A percentile compares a stretch with the other conserved stretches of the same genome.
phyloP scores from a whole-genome alignment of 2,888 invertebrate species.

The Morinoia aosen region DNA sequence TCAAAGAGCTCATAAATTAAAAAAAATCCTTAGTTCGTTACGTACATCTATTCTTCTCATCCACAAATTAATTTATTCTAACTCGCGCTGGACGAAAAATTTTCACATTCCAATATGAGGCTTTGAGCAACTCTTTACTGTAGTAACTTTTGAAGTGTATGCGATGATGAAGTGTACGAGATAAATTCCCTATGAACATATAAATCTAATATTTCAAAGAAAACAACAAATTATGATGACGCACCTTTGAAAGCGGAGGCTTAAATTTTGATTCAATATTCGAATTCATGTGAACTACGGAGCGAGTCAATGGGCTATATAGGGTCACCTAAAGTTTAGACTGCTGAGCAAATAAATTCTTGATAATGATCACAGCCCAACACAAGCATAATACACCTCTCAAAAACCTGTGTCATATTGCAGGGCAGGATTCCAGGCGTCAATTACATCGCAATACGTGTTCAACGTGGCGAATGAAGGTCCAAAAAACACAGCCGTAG shows the following conservation, averaged over 20 bases:
- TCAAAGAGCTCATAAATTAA: neutral
- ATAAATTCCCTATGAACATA: neutral
- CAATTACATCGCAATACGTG: neutral
- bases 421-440: neutral
- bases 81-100: neutral
- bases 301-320: neutral
- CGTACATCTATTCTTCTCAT: neutral
- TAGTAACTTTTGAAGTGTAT: neutral
- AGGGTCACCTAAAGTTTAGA: neutral
- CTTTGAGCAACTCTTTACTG: neutral
- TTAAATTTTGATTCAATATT: neutral
- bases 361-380: neutral
- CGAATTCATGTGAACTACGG: neutral
- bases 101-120: neutral
- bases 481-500: neutral
- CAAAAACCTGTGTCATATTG: neutral
- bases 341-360: neutral
- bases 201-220: neutral
- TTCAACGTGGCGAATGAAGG: neutral
- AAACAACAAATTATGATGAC: neutral
- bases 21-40: neutral
- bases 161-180: neutral
- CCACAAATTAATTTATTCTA: neutral
- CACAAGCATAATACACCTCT: too few relatives aligned
- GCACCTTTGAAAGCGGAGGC: neutral